A percentile compares a stretch with the other conserved stretches of the same genome.
phyloP scores from a whole-genome alignment of 2,888 invertebrate species.

The Oxycera nigricornis region DNA sequence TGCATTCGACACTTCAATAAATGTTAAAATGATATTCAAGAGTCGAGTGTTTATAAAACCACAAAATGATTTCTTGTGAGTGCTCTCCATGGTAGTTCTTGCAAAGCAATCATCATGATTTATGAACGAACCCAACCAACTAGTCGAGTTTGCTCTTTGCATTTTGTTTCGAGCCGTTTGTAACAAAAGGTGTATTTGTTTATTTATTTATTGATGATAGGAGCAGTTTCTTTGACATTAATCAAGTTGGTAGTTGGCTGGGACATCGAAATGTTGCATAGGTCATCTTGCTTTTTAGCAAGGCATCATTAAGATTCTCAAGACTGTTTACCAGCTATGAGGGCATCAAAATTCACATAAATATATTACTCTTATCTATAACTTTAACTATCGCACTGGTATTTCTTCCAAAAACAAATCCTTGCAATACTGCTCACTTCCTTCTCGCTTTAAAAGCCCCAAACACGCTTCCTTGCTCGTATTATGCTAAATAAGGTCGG shows the following conservation, averaged over 20 bases:
- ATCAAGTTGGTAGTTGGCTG: no score
- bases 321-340: no score
- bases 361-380: no score
- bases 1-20: background rate
- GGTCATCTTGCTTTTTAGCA: no score
- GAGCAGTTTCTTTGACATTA: background rate
- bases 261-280: no score
- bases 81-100: background rate
- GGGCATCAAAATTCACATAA: no score
- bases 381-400: no score
- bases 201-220: background rate
- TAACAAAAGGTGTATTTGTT: background rate
- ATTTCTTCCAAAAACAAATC: no score
- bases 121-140: background rate
- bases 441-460: background rate
- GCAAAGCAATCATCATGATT: background rate
- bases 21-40: slow-evolving; percentile 2
- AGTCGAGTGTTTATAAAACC: slow-evolving; percentile 7
- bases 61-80: slow-evolving; percentile 1
- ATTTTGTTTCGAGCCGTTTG: background rate
- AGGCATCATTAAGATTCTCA: no score
- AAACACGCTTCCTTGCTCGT: background rate
- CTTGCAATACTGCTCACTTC: background rate
- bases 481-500: slow-evolving; percentile 11
- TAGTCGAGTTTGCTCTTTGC: background rate